These are phyloP conservation scores for Philereme transversata DNA, from an alignment of 2,888 invertebrate genomes.

Conservation along the genomic window DNA sequence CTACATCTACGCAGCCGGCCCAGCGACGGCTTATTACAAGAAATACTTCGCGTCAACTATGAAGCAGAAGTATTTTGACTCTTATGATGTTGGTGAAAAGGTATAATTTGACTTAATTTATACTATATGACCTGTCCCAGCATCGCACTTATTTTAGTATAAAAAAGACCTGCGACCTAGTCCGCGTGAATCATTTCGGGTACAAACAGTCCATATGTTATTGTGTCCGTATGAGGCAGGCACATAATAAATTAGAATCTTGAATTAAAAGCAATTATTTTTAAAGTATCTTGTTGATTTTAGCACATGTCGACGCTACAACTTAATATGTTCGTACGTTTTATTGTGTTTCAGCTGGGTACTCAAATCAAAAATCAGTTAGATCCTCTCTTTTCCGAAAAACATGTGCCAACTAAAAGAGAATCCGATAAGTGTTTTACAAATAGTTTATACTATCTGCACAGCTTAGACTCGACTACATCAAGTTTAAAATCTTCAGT, in stretches of 20 bases:
- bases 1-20: slow-evolving; percentile 87
- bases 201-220: no score
- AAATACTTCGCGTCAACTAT: slow-evolving; percentile 79
- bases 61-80: slow-evolving; percentile 84
- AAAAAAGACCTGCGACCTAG: no score
- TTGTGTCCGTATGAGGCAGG: no score
- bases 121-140: not conserved
- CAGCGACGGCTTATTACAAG: slow-evolving; percentile 85
- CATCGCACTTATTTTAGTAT: no score
- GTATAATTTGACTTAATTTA: slow-evolving; percentile 51
- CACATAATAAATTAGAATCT: no score
- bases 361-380: slow-evolving; percentile 59
- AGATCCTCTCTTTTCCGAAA: slow-evolving; percentile 60
- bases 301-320: no score
- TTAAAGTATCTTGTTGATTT: no score
- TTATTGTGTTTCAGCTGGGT: slow-evolving; percentile 59
- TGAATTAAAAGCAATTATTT: no score
- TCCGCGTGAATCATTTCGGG: no score
- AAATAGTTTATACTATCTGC: slow-evolving; percentile 11
- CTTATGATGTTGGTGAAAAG: slow-evolving; percentile 85
- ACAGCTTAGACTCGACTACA: slow-evolving; percentile 1
- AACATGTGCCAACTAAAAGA: slow-evolving; percentile 18
- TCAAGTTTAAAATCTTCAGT: slow-evolving; percentile 8
- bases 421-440: slow-evolving; percentile 21
- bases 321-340: no score